A percentile compares a stretch with the other conserved stretches of the same genome.
Conservation (phyloP, 1,140 invertebrate species). For the silkworm (Bombyx mori) region ASM3026992v2 NC_085133.1:2865501-2866000, state of each 20-base stretch:
- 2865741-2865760: constrained; percentile 32
- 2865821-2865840: constrained; percentile 54
- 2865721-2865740: no score
- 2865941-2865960: constrained; percentile 62
- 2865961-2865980: constrained; percentile 45
- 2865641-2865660: constrained; percentile 1
- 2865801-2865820: constrained; percentile 63
- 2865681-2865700: constrained; percentile 51
- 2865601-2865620: constrained; percentile 50
- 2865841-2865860: constrained; percentile 24
- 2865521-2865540: constrained; percentile 64
- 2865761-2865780: constrained; percentile 66
- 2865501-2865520: constrained; percentile 8
- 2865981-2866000: constrained; percentile 18
- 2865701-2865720: constrained; percentile 16
- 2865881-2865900: constrained; percentile 38
- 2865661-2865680: not conserved
- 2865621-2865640: constrained; percentile 61
- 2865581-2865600: constrained; percentile 60
- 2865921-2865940: constrained; percentile 69
- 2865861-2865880: constrained; percentile 38
- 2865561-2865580: constrained; percentile 55
- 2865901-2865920: constrained; percentile 52
- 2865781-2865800: constrained; percentile 58
- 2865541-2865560: constrained; percentile 68